phyloP scores from a whole-genome alignment of 1,140 invertebrate species.

The Phthorimaea operculella region DNA sequence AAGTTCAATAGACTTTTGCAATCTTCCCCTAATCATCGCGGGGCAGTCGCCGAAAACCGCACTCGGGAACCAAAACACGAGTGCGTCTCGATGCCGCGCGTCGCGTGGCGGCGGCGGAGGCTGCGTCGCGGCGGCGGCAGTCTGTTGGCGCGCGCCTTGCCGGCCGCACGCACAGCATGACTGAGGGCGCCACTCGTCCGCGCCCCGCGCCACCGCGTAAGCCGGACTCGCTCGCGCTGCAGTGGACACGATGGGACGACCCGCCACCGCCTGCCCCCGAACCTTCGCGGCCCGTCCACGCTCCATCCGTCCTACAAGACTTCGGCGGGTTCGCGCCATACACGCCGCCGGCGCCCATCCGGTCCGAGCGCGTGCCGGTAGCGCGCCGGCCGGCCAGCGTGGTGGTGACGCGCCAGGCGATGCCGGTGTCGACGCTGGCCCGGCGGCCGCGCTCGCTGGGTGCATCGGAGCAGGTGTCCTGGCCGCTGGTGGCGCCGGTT shows the following conservation, averaged over 20 bases:
- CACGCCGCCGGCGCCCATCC: slow-evolving; percentile 67
- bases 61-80: slow-evolving; percentile 1
- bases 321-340: slow-evolving; percentile 69
- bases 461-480: slow-evolving; percentile 48
- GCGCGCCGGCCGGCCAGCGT: slow-evolving; percentile 60
- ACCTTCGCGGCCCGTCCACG: slow-evolving; percentile 37
- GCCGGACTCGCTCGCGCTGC: slow-evolving; percentile 50
- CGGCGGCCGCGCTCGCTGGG: slow-evolving; percentile 62
- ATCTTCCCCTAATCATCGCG: background rate
- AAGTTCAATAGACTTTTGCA: background rate
- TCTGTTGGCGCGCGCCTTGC: slow-evolving; percentile 50
- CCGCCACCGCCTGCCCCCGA: slow-evolving; percentile 58
- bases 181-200: slow-evolving; percentile 54
- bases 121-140: slow-evolving; percentile 35
- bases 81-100: slow-evolving; percentile 14
- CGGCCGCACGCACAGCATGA: slow-evolving; percentile 51
- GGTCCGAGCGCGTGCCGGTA: slow-evolving; percentile 42
- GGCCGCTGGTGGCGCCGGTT: slow-evolving; percentile 56
- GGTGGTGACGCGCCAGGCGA: slow-evolving; percentile 44
- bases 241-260: slow-evolving; percentile 53
- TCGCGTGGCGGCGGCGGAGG: slow-evolving; percentile 21
- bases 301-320: slow-evolving; percentile 53
- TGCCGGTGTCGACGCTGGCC: slow-evolving; percentile 41
- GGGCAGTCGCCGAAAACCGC: background rate
- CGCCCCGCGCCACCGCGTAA: slow-evolving; percentile 61